Evolutionary conservation across 2,113 vertebrate species (phyloP).

Genomic region (Caranx ignobilis): DNA sequence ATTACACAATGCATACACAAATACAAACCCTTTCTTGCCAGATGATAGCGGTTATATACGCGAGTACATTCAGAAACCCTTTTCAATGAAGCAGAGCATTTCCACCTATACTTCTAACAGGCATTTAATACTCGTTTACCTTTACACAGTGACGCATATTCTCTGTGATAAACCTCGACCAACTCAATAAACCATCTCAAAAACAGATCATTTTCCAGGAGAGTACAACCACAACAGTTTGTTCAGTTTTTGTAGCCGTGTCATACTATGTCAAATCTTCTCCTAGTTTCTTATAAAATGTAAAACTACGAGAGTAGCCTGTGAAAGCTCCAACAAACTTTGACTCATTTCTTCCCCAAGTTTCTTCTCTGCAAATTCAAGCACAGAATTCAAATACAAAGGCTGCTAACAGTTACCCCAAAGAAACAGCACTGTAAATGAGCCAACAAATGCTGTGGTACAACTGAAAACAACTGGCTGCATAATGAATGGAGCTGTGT

Average conservation of each 20-base stretch:
- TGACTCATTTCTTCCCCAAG: neutral
- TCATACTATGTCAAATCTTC: neutral
- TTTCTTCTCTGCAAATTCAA: neutral
- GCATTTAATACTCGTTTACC: neutral
- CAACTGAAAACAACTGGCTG: conserved; percentile 20
- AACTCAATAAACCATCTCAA: neutral
- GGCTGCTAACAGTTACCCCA: neutral
- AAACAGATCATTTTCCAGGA: neutral
- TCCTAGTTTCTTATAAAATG: no score
- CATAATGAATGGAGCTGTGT: conserved; percentile 24
- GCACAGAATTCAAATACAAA: conserved; percentile 25
- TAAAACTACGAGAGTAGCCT: neutral
- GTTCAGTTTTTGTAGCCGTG: neutral
- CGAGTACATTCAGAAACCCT: conserved; percentile 21
- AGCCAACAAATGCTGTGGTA: conserved; percentile 24
- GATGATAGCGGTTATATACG: conserved; percentile 11
- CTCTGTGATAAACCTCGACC: neutral
- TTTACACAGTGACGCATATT: neutral
- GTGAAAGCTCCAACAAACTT: neutral
- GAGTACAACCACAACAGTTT: neutral
- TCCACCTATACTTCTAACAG: neutral
- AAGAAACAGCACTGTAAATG: conserved; percentile 6
- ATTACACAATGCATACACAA: conserved; percentile 40
- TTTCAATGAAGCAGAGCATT: neutral
- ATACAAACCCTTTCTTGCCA: neutral